Conservation (phyloP, 2,888 invertebrate species). For the Eupithecia subumbrata region DNA sequence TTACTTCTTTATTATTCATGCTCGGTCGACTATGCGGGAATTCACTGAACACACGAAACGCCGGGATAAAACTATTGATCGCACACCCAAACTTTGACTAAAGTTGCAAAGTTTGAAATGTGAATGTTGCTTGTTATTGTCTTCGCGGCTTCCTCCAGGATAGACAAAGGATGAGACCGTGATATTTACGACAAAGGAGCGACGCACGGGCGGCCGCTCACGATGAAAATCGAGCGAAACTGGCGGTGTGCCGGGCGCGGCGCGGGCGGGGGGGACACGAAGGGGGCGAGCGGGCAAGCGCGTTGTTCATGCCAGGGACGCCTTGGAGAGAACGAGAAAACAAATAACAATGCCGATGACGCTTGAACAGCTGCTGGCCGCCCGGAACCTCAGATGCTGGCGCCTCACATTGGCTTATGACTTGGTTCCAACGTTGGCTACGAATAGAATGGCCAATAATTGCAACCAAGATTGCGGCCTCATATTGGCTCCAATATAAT, state of each 20-base stretch:
- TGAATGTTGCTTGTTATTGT: slow-evolving; percentile 47
- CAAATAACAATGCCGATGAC: slow-evolving; percentile 57
- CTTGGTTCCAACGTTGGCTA: too few species aligned
- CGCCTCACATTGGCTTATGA: too few species aligned
- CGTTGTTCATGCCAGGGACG: slow-evolving; percentile 52
- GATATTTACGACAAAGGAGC: slow-evolving; percentile 57
- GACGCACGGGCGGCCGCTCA: slow-evolving; percentile 62
- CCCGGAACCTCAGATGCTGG: slow-evolving; percentile 1
- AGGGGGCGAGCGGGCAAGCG: slow-evolving; percentile 48
- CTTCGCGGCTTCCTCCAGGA: slow-evolving; percentile 67
- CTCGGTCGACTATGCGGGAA: slow-evolving; percentile 79
- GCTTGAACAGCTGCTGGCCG: slow-evolving; percentile 34
- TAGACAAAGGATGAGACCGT: slow-evolving; percentile 80
- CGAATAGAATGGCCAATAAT: too few species aligned
- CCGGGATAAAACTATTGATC: slow-evolving; percentile 63
- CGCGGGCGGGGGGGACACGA: slow-evolving; percentile 45
- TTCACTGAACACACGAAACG: slow-evolving; percentile 71
- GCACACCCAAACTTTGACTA: slow-evolving; percentile 52
- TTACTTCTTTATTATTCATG: slow-evolving; percentile 83
- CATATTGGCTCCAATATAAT: too few species aligned
- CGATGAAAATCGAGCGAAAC: slow-evolving; percentile 80
- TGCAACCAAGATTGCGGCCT: too few species aligned
- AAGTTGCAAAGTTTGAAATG: slow-evolving; percentile 35
- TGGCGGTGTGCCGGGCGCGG: slow-evolving; percentile 60
- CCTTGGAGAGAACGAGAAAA: slow-evolving; percentile 63